A percentile compares a stretch with the other conserved stretches of the same genome.
phyloP scores from a whole-genome alignment of 1,140 invertebrate species.

The Drosophila subobscura region DNA sequence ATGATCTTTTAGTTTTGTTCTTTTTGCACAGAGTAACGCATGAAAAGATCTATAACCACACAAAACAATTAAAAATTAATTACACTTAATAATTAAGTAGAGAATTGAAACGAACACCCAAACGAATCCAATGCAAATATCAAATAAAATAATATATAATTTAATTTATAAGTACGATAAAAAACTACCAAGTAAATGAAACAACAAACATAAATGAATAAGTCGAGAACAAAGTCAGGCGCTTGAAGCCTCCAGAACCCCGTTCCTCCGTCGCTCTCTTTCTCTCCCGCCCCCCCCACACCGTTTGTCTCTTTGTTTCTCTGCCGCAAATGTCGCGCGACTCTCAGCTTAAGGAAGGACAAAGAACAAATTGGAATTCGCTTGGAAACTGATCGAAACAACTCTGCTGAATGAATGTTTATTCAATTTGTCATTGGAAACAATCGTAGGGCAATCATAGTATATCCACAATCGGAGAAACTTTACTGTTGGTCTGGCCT shows the following conservation, averaged over 20 bases:
- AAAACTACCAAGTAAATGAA: slow-evolving; percentile 17
- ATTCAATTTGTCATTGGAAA: slow-evolving; percentile 7
- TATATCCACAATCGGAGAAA: too few species aligned
- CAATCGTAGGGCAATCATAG: slow-evolving; percentile 2
- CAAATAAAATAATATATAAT: slow-evolving; percentile 47
- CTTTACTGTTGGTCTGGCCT: too few species aligned
- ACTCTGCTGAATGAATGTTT: slow-evolving; percentile 67
- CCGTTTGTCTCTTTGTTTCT: not conserved
- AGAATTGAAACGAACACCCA: slow-evolving; percentile 14
- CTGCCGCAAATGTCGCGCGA: not conserved
- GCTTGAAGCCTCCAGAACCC: slow-evolving; percentile 15
- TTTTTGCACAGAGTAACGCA: slow-evolving; percentile 55
- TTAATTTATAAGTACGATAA: slow-evolving; percentile 50
- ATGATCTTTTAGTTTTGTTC: not conserved
- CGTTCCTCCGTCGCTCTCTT: slow-evolving; percentile 2
- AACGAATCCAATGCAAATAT: slow-evolving; percentile 14
- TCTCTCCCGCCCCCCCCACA: not conserved
- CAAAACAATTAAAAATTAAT: slow-evolving; percentile 30
- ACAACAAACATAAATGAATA: slow-evolving; percentile 33
- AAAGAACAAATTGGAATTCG: slow-evolving; percentile 4
- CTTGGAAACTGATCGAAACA: slow-evolving; percentile 75
- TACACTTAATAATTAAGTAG: slow-evolving; percentile 55
- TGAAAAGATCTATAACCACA: slow-evolving; percentile 52
- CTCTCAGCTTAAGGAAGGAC: not conserved
- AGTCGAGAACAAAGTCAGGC: slow-evolving; percentile 1